phyloP scores from a whole-genome alignment of 2,888 invertebrate species.

The Brachynemurus nebulosus region DNA sequence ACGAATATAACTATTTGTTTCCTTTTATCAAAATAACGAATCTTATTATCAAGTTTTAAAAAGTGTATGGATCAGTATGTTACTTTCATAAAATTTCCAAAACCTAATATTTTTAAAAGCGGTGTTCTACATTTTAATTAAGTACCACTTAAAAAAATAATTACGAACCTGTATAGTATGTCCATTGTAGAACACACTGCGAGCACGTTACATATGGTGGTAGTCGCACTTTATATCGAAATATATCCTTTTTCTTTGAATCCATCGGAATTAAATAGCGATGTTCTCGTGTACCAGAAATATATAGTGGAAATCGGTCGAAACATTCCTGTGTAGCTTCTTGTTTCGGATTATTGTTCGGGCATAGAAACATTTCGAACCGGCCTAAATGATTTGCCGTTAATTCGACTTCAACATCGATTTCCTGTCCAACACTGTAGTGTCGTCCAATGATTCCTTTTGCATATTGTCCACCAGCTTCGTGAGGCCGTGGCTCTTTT shows the following conservation, averaged over 20 bases:
- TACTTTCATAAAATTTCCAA: too few relatives aligned
- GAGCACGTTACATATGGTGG: conserved; percentile 75
- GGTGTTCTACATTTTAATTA: too few relatives aligned
- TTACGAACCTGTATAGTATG: conserved; percentile 61
- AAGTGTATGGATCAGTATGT: too few relatives aligned
- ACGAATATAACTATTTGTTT: too few relatives aligned
- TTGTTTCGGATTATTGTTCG: conserved; percentile 64
- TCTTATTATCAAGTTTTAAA: too few relatives aligned
- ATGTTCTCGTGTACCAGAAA: conserved; percentile 58
- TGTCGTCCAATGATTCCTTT: conserved; percentile 72
- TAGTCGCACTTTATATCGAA: conserved; percentile 59
- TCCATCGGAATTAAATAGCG: conserved; percentile 58
- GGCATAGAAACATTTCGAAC: conserved; percentile 74
- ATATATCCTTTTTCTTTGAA: conserved; percentile 29
- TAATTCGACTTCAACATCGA: conserved; percentile 73
- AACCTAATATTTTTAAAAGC: too few relatives aligned
- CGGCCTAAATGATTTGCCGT: conserved; percentile 84
- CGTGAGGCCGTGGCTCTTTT: conserved; percentile 63
- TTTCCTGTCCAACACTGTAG: conserved; percentile 74
- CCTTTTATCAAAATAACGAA: too few relatives aligned
- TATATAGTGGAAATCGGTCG: conserved; percentile 59
- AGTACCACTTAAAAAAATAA: too few relatives aligned
- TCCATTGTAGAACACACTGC: conserved; percentile 89
- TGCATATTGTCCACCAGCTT: conserved; percentile 75
- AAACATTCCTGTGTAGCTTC: conserved; percentile 75